These are phyloP conservation scores for Cacoxenus indagator DNA, from an alignment of 2,888 invertebrate species.

Conservation along the genomic window DNA sequence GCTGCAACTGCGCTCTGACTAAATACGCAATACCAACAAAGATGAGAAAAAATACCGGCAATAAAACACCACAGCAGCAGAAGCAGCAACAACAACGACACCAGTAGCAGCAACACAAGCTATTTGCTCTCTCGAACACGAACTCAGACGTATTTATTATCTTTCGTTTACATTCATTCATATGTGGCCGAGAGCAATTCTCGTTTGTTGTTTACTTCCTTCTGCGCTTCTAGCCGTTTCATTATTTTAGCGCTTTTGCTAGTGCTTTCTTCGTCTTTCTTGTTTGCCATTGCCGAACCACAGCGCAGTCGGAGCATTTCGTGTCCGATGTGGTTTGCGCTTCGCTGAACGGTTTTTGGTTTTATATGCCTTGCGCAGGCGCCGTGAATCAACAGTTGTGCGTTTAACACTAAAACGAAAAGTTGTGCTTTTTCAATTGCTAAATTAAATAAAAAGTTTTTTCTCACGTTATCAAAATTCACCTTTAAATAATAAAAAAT, in stretches of 20 bases:
- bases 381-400: conserved; percentile 56
- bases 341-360: conserved; percentile 32
- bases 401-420: conserved; percentile 44
- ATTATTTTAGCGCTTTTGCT: too few relatives aligned
- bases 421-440: not conserved
- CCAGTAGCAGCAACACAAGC: not conserved
- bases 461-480: conserved; percentile 39
- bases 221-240: conserved; percentile 3
- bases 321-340: conserved; percentile 31
- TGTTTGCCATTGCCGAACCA: not conserved
- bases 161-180: not conserved
- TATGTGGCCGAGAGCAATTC: not conserved
- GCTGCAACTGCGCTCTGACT: not conserved
- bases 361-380: conserved; percentile 58
- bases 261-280: conserved; percentile 17
- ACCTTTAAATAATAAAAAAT: conserved; percentile 23
- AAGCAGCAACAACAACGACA: too few relatives aligned
- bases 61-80: too few relatives aligned
- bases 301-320: not conserved
- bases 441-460: conserved; percentile 42
- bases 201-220: conserved; percentile 21
- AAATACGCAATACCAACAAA: not conserved
- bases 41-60: not conserved
- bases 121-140: not conserved
- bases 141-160: not conserved